These are phyloP conservation scores for Lepidurus couesii DNA, from an alignment of 1,140 invertebrate genomes.

Conservation along the genomic window DNA sequence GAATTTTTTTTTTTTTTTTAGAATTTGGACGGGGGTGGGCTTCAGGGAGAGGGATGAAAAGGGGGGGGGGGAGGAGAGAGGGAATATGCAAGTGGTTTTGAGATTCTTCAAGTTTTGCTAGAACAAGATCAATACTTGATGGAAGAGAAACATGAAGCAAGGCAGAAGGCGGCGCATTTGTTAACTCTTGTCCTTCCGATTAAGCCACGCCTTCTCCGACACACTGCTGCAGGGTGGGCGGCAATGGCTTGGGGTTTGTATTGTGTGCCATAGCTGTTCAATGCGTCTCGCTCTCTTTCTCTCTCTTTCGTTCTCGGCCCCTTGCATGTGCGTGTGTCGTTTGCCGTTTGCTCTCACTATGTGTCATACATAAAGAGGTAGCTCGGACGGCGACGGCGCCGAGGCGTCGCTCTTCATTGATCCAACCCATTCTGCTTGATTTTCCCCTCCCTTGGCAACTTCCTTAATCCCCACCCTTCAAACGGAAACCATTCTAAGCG, in stretches of 20 bases:
- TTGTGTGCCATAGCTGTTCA: neutral
- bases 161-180: neutral
- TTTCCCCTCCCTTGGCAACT: neutral
- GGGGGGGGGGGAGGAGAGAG: neutral
- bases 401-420: constrained; percentile 9
- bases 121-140: constrained; percentile 9
- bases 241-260: neutral
- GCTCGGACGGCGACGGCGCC: constrained; percentile 3
- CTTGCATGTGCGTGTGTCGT: constrained; percentile 5
- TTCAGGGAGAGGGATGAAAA: neutral
- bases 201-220: neutral
- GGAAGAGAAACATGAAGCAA: neutral
- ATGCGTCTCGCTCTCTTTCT: neutral
- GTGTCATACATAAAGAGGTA: neutral
- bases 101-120: neutral
- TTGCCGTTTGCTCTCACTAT: neutral
- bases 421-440: neutral
- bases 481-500: neutral
- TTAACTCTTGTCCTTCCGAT: neutral
- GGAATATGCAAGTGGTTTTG: neutral
- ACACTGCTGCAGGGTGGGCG: neutral
- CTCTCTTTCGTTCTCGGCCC: too few species aligned
- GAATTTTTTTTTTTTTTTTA: too few species aligned
- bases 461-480: neutral
- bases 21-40: neutral